Evolutionary conservation across 2,113 vertebrate genomes (phyloP).

Genomic region (Pica pica): DNA sequence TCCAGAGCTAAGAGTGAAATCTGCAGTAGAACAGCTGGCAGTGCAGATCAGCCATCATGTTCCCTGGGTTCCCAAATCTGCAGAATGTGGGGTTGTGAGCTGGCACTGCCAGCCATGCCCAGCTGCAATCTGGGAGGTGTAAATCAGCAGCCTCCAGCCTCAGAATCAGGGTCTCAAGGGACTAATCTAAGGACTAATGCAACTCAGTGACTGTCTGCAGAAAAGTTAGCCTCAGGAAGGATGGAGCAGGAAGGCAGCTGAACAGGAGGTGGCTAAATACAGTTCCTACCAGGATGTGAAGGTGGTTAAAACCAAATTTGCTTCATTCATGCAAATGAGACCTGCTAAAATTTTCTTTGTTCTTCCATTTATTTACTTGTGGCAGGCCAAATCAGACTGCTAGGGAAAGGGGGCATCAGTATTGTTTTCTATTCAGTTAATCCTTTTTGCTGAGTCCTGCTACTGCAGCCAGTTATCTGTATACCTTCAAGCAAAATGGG

Average conservation of each 20-base stretch:
- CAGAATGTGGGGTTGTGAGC: background rate
- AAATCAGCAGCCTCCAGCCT: background rate
- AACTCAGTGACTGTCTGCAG: background rate
- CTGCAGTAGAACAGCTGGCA: background rate
- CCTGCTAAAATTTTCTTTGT: background rate
- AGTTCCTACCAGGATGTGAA: background rate
- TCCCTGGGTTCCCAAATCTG: background rate
- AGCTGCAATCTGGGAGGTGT: background rate
- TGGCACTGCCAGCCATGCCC: background rate
- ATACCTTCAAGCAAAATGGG: background rate
- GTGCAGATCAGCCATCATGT: rapidly evolving
- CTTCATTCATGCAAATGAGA: background rate
- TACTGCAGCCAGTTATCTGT: background rate
- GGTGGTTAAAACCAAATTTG: background rate
- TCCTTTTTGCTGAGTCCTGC: background rate
- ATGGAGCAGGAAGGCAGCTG: background rate
- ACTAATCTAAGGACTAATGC: background rate
- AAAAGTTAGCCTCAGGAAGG: background rate
- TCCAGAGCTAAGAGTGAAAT: background rate
- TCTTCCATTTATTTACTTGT: background rate
- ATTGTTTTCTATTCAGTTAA: background rate
- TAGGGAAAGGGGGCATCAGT: background rate
- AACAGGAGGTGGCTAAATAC: background rate
- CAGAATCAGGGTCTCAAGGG: background rate
- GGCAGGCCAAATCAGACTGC: background rate